A percentile compares a stretch with the other conserved stretches of the same genome.
These are phyloP conservation scores for Telmatochromis bifrenatus DNA, from an alignment of 2,113 vertebrate species.

Conservation along the genomic window DNA sequence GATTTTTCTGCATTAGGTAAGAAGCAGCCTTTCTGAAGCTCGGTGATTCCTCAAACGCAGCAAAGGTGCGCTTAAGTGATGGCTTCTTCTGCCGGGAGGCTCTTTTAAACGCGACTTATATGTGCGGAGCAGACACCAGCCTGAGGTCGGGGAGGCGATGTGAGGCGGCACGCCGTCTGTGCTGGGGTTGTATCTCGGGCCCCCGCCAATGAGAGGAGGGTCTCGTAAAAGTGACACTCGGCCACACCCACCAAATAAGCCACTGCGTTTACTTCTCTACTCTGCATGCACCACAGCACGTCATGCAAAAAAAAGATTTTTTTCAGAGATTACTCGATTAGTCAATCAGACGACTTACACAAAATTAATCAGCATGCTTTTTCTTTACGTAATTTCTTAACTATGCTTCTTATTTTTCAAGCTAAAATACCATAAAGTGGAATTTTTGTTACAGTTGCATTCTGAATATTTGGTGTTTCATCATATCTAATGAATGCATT, in stretches of 20 bases:
- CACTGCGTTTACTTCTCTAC: not conserved
- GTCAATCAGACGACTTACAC: not conserved
- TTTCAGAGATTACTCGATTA: not conserved
- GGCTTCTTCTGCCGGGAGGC: not conserved
- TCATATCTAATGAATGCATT: not conserved
- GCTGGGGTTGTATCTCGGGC: not conserved
- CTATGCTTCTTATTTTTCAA: not conserved
- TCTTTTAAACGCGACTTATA: not conserved
- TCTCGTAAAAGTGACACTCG: slow-evolving; percentile 27
- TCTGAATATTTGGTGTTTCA: not conserved
- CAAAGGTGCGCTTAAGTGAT: not conserved
- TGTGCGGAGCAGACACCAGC: not conserved
- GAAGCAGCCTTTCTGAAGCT: not conserved
- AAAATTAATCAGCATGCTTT: not conserved
- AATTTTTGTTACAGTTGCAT: not conserved
- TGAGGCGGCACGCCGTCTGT: not conserved
- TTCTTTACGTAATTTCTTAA: not conserved
- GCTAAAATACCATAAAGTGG: not conserved
- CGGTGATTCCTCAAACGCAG: not conserved
- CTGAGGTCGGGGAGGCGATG: not conserved
- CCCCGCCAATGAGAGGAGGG: slow-evolving; percentile 10
- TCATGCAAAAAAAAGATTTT: not conserved
- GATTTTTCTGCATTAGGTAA: not conserved
- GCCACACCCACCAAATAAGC: slow-evolving; percentile 22
- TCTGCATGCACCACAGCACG: not conserved